Evolutionary conservation across 2,113 vertebrate genomes (phyloP).

Genomic region (Macquaria ambigua): DNA sequence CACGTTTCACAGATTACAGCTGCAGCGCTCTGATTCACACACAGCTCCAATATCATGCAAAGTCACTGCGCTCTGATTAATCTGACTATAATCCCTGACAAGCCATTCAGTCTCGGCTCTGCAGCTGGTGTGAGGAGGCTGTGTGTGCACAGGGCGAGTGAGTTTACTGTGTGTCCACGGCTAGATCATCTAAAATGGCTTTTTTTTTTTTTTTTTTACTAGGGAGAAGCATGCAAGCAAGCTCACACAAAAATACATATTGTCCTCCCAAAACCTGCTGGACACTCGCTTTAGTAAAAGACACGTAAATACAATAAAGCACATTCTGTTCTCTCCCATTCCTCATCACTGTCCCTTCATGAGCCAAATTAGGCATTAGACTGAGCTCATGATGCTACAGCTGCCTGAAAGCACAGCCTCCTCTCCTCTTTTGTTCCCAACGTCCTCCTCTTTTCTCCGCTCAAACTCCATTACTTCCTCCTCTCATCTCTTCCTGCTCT

Average conservation of each 20-base stretch:
- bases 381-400: constrained; percentile 46
- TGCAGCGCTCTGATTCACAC: constrained; percentile 47
- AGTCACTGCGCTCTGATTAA: constrained; percentile 76
- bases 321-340: constrained; percentile 1
- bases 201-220: neutral
- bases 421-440: constrained; percentile 32
- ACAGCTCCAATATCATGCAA: constrained; percentile 64
- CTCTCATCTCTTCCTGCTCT: constrained; percentile 27
- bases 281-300: neutral
- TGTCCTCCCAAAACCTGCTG: neutral
- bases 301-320: neutral
- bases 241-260: neutral
- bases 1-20: constrained; percentile 71
- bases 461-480: constrained; percentile 39
- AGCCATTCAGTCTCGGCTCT: constrained; percentile 56
- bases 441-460: constrained; percentile 40
- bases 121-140: constrained; percentile 31
- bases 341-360: constrained; percentile 33
- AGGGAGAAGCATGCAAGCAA: neutral
- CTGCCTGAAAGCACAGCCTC: constrained; percentile 39
- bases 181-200: constrained; percentile 6
- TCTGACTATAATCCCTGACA: constrained; percentile 75
- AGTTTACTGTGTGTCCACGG: neutral
- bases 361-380: constrained; percentile 54
- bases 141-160: constrained; percentile 8